phyloP scores from a whole-genome alignment of 2,888 invertebrate genomes.

The Willowsia nigromaculata region DNA sequence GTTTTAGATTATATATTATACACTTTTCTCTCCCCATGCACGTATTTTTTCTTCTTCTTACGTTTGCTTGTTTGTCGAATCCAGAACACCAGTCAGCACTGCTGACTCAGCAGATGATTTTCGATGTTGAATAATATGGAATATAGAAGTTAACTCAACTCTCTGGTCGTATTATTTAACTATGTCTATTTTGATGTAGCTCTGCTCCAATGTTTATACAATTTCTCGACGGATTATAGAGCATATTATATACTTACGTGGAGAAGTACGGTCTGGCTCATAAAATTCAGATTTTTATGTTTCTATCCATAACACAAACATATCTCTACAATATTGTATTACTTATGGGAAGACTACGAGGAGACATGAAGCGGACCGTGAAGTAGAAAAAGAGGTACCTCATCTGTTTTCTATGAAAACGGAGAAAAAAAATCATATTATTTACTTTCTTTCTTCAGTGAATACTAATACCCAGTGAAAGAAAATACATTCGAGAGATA shows the following conservation, averaged over 20 bases:
- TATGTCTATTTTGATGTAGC: background rate
- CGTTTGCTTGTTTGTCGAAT: conserved; percentile 22
- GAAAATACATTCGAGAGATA: conserved; percentile 7
- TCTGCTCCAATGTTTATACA: background rate
- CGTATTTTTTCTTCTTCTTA: background rate
- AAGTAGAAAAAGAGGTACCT: conserved; percentile 68
- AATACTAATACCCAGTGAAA: conserved; percentile 44
- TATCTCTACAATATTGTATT: background rate
- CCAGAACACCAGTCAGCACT: background rate
- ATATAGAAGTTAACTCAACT: background rate
- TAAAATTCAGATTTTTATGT: conserved; percentile 58
- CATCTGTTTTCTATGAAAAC: conserved; percentile 44
- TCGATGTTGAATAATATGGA: conserved; percentile 27
- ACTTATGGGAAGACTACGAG: background rate
- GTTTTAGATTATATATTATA: conserved; percentile 8
- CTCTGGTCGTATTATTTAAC: conserved; percentile 6
- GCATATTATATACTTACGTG: background rate
- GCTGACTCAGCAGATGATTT: conserved; percentile 29
- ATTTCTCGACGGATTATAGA: background rate
- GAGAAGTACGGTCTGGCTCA: background rate
- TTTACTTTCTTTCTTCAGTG: conserved; percentile 63
- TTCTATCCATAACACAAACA: background rate
- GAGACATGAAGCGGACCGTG: conserved; percentile 57
- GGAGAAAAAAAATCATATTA: conserved; percentile 61
- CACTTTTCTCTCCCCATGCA: background rate